Percentiles rank a stretch among this genome's conserved stretches.
Evolutionary conservation across 2,113 vertebrate species (phyloP).

Genomic region (Gadus macrocephalus): DNA sequence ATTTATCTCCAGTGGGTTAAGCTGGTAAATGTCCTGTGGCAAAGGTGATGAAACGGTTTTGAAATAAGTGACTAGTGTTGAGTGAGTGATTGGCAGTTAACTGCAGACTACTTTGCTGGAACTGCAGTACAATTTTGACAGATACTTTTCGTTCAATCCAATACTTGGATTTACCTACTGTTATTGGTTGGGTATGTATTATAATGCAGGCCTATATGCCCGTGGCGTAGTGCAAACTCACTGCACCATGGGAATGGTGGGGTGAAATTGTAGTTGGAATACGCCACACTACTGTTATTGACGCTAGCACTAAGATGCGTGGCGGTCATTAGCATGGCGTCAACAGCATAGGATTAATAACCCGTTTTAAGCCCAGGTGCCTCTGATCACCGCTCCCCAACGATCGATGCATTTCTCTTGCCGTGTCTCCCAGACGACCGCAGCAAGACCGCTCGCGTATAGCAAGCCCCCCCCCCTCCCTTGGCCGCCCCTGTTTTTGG

Average conservation of each 20-base stretch:
- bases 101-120: background rate
- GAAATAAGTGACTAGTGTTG: no score
- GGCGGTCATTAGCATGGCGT: slow-evolving; percentile 49
- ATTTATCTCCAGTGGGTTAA: slow-evolving; percentile 32
- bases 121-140: no score
- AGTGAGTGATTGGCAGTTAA: background rate
- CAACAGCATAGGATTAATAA: slow-evolving; percentile 39
- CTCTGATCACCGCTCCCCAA: slow-evolving; percentile 43
- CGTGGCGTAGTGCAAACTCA: no score
- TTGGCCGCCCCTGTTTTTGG: background rate
- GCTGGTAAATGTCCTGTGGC: slow-evolving; percentile 5
- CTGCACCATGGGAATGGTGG: slow-evolving; percentile 7
- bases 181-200: no score
- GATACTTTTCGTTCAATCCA: no score
- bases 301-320: slow-evolving; percentile 15
- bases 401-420: slow-evolving; percentile 40
- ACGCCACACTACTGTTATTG: slow-evolving; percentile 6
- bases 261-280: slow-evolving; percentile 17
- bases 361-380: slow-evolving; percentile 41
- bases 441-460: slow-evolving; percentile 9
- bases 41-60: no score
- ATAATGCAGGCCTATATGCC: no score
- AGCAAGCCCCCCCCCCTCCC: background rate
- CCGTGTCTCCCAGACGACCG: slow-evolving; percentile 44
- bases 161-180: no score